Evolutionary conservation across 2,888 invertebrate species (phyloP).

Genomic region (Scaptomyza parva): DNA sequence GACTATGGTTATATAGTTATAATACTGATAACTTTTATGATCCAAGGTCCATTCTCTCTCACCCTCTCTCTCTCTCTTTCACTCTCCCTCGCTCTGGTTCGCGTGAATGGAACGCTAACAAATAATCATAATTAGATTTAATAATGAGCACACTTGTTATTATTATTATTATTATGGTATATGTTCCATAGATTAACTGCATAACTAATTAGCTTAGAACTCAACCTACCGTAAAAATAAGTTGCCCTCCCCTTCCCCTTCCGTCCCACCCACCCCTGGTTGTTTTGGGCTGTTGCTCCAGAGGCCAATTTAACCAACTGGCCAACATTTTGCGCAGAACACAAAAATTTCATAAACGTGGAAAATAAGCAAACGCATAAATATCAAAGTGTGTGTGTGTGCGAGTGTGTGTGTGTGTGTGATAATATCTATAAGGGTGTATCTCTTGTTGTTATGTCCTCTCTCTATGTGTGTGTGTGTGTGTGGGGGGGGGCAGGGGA

Average conservation of each 20-base stretch:
- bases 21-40: too few relatives aligned
- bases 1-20: too few relatives aligned
- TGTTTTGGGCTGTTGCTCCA: constrained; percentile 16
- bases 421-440: constrained; percentile 26
- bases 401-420: constrained; percentile 17
- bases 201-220: constrained; percentile 34
- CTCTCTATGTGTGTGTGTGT: too few relatives aligned
- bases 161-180: neutral
- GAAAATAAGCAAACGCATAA: constrained; percentile 30
- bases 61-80: too few relatives aligned
- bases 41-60: too few relatives aligned
- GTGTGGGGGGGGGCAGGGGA: too few relatives aligned
- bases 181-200: constrained; percentile 34
- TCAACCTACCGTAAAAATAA: neutral
- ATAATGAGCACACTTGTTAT: constrained; percentile 28
- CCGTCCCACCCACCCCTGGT: neutral
- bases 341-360: constrained; percentile 56
- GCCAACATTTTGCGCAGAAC: constrained; percentile 61
- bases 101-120: neutral
- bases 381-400: constrained; percentile 20
- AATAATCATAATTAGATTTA: constrained; percentile 13
- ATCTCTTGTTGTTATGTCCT: constrained; percentile 10
- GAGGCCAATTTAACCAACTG: constrained; percentile 61
- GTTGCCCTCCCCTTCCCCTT: too few relatives aligned
- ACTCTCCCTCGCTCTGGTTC: too few relatives aligned